Base-by-base conservation (phyloP, 1,140 invertebrate species). In the Aradophagus sp. region DNA sequence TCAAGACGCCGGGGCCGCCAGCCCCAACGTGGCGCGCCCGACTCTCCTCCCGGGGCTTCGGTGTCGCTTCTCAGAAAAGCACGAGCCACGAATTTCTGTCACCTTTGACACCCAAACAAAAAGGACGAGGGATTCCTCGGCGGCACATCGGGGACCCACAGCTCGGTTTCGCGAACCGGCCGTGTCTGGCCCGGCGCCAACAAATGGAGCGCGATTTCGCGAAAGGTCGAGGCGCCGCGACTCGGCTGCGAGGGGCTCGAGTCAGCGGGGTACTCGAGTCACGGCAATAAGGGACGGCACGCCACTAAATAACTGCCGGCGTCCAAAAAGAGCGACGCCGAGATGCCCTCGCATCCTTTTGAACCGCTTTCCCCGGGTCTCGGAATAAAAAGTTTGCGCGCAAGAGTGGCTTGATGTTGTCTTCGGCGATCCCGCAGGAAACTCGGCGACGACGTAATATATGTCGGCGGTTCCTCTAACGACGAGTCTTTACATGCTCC, bases 181-280 rank as follows among this genome's bases (percentile, higher is more conserved):
- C n/a, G n/a, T n/a, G n/a, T n/a, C n/a, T n/a, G n/a, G n/a, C n/a
- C n/a, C n/a, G n/a, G n/a, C n/a, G n/a, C n/a, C n/a, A n/a, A n/a
- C n/a, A n/a, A n/a, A n/a, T n/a, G n/a, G n/a, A n/a, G n/a, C n/a
- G n/a, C n/a, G n/a, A n/a, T n/a, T n/a, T n/a, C n/a, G n/a, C n/a
- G n/a, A n/a, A n/a, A n/a, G n/a, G n/a, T n/a, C n/a, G n/a, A n/a
- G n/a, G n/a, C n/a, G n/a, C n/a, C n/a, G n/a, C n/a, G n/a, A n/a
- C n/a, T n/a, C n/a, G n/a, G n/a, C n/a, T n/a, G 19, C 69, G 47
- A 70, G 69, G 69, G 78, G 73, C 79, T 76, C 77, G 73, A 77
- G 77, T 76, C 73, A 80, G 73, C 77, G 45, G 75, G 77, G 77
- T 77, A 78, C 76, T 78, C 71, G 75, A 74, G 66, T 23, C 55